These are phyloP conservation scores for Riptortus pedestris DNA, from an alignment of 1,140 invertebrate species.

Conservation along the genomic window DNA sequence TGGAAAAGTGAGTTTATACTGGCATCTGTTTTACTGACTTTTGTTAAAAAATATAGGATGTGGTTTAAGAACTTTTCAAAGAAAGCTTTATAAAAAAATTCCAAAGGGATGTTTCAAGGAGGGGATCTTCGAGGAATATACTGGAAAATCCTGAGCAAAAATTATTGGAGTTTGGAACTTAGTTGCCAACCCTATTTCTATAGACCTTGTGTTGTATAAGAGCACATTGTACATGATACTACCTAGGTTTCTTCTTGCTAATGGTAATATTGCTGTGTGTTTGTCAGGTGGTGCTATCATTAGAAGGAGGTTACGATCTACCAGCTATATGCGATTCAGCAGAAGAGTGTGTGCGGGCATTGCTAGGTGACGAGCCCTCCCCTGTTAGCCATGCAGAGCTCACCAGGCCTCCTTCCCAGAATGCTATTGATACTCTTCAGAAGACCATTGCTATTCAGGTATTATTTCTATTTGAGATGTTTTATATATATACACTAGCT, in stretches of 20 bases:
- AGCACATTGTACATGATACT: no score
- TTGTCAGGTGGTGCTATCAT: slow-evolving; percentile 63
- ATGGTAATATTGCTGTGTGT: no score
- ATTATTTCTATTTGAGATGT: slow-evolving; percentile 3
- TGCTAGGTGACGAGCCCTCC: slow-evolving; percentile 73
- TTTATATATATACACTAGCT: no score
- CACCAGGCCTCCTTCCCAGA: slow-evolving; percentile 62
- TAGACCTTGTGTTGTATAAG: no score
- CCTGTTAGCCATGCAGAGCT: slow-evolving; percentile 69
- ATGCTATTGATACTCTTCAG: slow-evolving; percentile 77
- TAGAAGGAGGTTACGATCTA: slow-evolving; percentile 95
- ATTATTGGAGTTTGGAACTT: no score
- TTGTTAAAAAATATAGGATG: no score
- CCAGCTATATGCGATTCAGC: slow-evolving; percentile 92
- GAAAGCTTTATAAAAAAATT: slow-evolving; percentile 21
- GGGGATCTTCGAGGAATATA: no score
- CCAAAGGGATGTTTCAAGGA: no score
- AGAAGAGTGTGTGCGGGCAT: slow-evolving; percentile 86
- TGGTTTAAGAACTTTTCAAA: slow-evolving; percentile 5
- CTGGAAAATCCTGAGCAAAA: no score
- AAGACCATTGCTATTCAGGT: slow-evolving; percentile 81
- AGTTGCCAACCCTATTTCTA: no score
- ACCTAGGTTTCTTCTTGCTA: no score
- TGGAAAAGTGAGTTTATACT: slow-evolving; percentile 54
- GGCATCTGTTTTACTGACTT: not conserved